These are phyloP conservation scores for Natator depressus DNA, from an alignment of 2,113 vertebrate genomes.

Conservation along the genomic window DNA sequence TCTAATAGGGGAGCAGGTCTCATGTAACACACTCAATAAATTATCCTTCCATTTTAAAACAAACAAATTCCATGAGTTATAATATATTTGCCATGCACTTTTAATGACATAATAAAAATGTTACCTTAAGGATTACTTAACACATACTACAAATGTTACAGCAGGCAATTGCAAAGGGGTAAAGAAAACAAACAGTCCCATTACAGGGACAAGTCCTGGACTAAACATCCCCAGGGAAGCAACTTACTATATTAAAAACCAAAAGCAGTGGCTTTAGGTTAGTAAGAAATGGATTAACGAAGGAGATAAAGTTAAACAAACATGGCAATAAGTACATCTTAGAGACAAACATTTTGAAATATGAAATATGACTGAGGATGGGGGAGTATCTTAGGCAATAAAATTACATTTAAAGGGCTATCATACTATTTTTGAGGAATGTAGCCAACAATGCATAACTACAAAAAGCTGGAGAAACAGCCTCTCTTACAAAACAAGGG, in stretches of 20 bases:
- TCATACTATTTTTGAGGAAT: constrained; percentile 7
- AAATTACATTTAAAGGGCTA: constrained; percentile 18
- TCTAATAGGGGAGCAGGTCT: constrained; percentile 82
- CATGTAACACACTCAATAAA: constrained; percentile 89
- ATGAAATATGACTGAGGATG: constrained; percentile 12
- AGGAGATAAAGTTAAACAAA: constrained; percentile 75
- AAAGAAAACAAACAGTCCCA: constrained; percentile 85
- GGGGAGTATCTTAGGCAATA: background rate
- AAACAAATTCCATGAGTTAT: constrained; percentile 87
- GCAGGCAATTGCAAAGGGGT: constrained; percentile 85
- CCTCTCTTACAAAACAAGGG: background rate
- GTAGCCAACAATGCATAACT: background rate
- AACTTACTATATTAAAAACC: constrained; percentile 75
- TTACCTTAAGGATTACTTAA: constrained; percentile 90
- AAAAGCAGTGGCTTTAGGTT: constrained; percentile 71
- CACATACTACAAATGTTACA: constrained; percentile 87
- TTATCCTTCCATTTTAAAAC: constrained; percentile 87
- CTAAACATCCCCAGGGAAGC: constrained; percentile 71
- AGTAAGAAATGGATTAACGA: constrained; percentile 72
- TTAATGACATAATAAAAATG: constrained; percentile 88
- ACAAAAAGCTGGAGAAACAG: background rate
- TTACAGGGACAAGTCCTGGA: constrained; percentile 79
- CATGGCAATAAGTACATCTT: constrained; percentile 69
- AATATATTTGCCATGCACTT: constrained; percentile 87
- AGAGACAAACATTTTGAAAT: constrained; percentile 49